Base-by-base conservation (phyloP, 2,113 vertebrate genomes). In the Jacana jacana region DNA sequence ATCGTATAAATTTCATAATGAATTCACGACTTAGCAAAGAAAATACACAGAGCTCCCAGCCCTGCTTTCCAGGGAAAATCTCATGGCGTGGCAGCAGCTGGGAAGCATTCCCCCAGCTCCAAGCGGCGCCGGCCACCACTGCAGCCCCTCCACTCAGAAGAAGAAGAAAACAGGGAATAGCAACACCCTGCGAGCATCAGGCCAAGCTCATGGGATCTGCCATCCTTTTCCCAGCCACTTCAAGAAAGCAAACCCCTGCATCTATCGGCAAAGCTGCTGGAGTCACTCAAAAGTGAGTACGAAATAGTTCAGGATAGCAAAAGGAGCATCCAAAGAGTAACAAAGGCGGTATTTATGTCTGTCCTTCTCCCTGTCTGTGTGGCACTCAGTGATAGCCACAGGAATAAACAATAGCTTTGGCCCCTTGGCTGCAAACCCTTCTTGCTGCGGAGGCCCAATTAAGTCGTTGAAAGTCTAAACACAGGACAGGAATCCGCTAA, bases 291-390 rank as follows among this genome's bases (percentile, higher is more conserved):
- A 76, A 86, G 33, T 0, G 13, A 70, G 78, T 28, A 80, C 5
- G 37, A 86, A 91, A 78, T 68, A 0, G 0, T 33, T 86, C 20
- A 11, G 71, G 85, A 61, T 77, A 73, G 85, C 75, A 90, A 96
- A 96, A 96, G 95, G 93, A 96, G 88, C 95, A 97, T 94, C 91
- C 71, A 46, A 54, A 91, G 60, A 28, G 76, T 9, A 93, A 91
- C 88, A 96, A 91, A 93, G 55, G 51, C 23, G 0, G 76, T 88
- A 95, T 97, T 96, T 96, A 81, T 89, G 87, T 94, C 87, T 73
- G 78, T 58, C 71, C 60, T 85, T 82, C 63, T 95, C 87, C 49
- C 71, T 73, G 78, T 54, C 93, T 89, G 70, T 2, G 0, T 86
- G 61, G 83, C 42, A 65, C 51, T 89, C 0, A 0, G 46, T 58